Percentiles rank a stretch among this genome's conserved stretches.
These are phyloP conservation scores for Trachymyrmex cornetzi DNA, from an alignment of 1,140 invertebrate species.

Conservation along the genomic window DNA sequence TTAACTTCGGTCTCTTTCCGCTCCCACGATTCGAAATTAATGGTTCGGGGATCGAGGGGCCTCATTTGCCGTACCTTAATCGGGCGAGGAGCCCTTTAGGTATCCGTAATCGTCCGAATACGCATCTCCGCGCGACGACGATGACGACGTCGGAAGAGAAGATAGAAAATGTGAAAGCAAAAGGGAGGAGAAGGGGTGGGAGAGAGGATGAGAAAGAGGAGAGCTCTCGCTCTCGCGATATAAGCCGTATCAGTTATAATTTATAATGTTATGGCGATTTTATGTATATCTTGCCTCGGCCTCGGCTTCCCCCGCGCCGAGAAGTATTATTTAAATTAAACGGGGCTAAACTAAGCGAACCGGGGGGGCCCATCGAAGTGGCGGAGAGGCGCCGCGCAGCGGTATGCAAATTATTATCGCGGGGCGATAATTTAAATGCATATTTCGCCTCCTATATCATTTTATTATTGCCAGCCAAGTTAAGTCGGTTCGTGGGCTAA, in stretches of 20 bases:
- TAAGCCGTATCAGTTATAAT: conserved; percentile 87
- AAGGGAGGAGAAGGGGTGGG: neutral
- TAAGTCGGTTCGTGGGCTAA: conserved; percentile 83
- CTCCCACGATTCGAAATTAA: conserved; percentile 62
- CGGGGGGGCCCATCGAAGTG: conserved; percentile 83
- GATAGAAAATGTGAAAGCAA: conserved; percentile 40
- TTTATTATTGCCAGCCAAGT: conserved; percentile 87
- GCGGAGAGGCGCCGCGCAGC: conserved; percentile 80
- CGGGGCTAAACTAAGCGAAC: conserved; percentile 87
- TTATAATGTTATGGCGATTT: conserved; percentile 87
- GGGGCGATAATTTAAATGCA: conserved; percentile 87
- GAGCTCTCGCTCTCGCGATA: conserved; percentile 74
- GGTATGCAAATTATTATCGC: conserved; percentile 88
- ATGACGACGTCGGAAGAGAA: conserved; percentile 39
- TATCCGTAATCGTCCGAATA: conserved; percentile 75
- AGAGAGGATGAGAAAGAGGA: conserved; percentile 20
- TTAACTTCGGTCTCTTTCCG: conserved; percentile 38
- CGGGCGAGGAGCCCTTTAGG: conserved; percentile 66
- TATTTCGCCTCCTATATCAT: conserved; percentile 87
- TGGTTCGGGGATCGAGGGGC: conserved; percentile 48
- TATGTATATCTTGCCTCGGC: conserved; percentile 86
- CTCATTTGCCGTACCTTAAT: conserved; percentile 68
- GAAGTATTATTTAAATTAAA: conserved; percentile 88
- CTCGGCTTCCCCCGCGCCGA: conserved; percentile 75
- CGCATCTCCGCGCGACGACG: conserved; percentile 54